These are phyloP conservation scores for Omphaloscelis lunosa DNA, from an alignment of 2,888 invertebrate genomes.

Conservation along the genomic window DNA sequence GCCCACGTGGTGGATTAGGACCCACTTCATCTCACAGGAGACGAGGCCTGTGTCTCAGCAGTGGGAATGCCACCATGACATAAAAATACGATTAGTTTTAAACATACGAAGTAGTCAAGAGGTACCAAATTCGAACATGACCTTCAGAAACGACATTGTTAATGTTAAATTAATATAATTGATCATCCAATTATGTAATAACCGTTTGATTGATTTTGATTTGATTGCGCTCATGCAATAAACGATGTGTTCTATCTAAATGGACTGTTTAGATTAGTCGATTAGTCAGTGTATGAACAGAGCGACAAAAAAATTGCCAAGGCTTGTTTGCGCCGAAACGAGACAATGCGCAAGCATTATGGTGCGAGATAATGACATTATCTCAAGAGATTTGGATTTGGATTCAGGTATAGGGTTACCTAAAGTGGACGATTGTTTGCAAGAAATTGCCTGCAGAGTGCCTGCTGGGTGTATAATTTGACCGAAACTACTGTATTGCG, in stretches of 20 bases:
- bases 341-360: neutral
- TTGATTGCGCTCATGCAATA: slow-evolving; percentile 25
- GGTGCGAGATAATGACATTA: neutral
- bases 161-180: slow-evolving; percentile 43
- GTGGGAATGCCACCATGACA: neutral
- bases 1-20: neutral
- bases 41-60: neutral
- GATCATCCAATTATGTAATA: slow-evolving; percentile 44
- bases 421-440: neutral
- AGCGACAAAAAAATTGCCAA: neutral
- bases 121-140: slow-evolving; percentile 9
- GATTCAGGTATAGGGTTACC: no score
- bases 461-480: no score
- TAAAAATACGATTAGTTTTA: neutral
- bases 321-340: neutral
- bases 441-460: neutral
- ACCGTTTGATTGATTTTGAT: slow-evolving; percentile 37
- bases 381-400: neutral
- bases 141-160: slow-evolving; percentile 21
- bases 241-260: neutral
- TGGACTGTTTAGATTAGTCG: neutral
- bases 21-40: neutral
- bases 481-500: no score
- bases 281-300: neutral
- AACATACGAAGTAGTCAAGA: neutral